Percentiles rank a stretch among this genome's conserved stretches.
Evolutionary conservation across 2,888 invertebrate species (phyloP).

Genomic region (Pomacea canaliculata): DNA sequence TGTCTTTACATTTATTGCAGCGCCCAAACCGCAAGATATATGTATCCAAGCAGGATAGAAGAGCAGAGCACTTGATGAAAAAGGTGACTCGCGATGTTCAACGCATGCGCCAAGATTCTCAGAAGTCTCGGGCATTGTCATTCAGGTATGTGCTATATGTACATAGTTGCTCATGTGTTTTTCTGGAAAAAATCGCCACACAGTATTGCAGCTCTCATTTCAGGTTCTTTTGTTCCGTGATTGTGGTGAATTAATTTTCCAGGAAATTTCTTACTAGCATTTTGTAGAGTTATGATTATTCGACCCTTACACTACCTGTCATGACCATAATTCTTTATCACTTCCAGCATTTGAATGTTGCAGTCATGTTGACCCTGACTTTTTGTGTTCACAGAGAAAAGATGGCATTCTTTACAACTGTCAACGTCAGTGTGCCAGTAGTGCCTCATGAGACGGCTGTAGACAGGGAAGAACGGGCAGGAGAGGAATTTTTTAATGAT

Average conservation of each 20-base stretch:
- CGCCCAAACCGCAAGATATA: slow-evolving; percentile 17
- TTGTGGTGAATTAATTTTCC: too few species aligned
- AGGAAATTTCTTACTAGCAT: too few species aligned
- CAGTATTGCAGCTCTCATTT: too few species aligned
- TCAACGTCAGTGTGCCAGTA: slow-evolving; percentile 65
- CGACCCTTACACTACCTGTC: too few species aligned
- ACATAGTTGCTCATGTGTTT: too few species aligned
- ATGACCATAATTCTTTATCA: too few species aligned
- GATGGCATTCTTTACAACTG: slow-evolving; percentile 92
- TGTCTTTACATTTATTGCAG: slow-evolving; percentile 1
- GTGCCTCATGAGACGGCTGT: slow-evolving; percentile 39
- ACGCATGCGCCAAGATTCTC: slow-evolving; percentile 87
- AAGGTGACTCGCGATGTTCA: slow-evolving; percentile 93
- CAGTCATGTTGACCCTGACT: too few species aligned
- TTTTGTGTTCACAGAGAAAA: slow-evolving; percentile 81
- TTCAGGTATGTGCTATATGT: slow-evolving; percentile 83
- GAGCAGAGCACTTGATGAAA: slow-evolving; percentile 85
- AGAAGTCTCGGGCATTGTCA: slow-evolving; percentile 90
- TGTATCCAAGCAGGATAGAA: slow-evolving; percentile 73
- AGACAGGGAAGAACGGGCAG: slow-evolving; percentile 17
- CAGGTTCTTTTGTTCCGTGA: too few species aligned
- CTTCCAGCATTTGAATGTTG: too few species aligned
- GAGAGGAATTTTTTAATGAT: slow-evolving; percentile 41
- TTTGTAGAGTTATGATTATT: too few species aligned
- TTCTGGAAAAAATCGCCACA: too few species aligned